A percentile compares a stretch with the other conserved stretches of the same genome.
These are phyloP conservation scores for Trachymyrmex septentrionalis DNA, from an alignment of 1,140 invertebrate species.

Conservation along the genomic window DNA sequence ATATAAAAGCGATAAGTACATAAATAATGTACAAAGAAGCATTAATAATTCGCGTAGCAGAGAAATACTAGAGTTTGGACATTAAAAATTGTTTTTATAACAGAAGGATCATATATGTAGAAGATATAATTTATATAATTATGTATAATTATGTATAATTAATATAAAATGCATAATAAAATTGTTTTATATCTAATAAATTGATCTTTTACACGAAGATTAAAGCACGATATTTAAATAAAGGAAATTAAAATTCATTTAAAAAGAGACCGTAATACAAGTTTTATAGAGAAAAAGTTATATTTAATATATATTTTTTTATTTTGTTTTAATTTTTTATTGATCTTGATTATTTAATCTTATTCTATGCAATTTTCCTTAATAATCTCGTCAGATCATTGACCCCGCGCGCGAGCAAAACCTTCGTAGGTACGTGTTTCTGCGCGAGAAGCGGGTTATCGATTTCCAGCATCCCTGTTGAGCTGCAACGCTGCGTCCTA, in stretches of 20 bases:
- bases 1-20: neutral
- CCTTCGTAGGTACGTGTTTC: slow-evolving; percentile 68
- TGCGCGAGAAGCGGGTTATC: slow-evolving; percentile 82
- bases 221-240: neutral
- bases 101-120: neutral
- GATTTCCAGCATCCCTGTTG: slow-evolving; percentile 83
- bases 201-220: neutral
- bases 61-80: neutral
- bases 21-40: slow-evolving; percentile 17
- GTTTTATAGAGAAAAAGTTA: neutral
- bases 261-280: neutral
- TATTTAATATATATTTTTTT: neutral
- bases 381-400: slow-evolving; percentile 49
- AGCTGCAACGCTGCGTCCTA: slow-evolving; percentile 81
- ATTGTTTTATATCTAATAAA: neutral
- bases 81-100: neutral
- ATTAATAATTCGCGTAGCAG: slow-evolving; percentile 41
- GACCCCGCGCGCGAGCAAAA: slow-evolving; percentile 61
- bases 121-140: slow-evolving; percentile 11
- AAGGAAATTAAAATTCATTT: neutral
- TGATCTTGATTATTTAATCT: neutral
- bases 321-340: neutral
- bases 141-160: slow-evolving; percentile 6
- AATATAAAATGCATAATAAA: neutral
- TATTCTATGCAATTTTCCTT: slow-evolving; percentile 25